Percentiles rank a stretch among this genome's conserved stretches.
Evolutionary conservation across 1,140 invertebrate species (phyloP).

Genomic region (Phocides pigmalion): DNA sequence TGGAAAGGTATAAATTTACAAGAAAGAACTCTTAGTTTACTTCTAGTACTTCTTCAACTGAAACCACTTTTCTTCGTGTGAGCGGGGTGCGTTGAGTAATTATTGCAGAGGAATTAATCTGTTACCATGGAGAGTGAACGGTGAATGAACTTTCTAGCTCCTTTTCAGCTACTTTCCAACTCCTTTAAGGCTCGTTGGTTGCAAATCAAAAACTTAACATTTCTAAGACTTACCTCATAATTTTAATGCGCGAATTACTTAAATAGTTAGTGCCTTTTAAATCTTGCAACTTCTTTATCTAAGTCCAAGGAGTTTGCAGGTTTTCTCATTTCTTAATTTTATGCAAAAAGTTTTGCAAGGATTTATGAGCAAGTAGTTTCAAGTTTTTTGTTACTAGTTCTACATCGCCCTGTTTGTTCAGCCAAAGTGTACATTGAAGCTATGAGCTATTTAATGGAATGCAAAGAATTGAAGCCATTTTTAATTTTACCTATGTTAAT

Average conservation of each 20-base stretch:
- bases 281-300: conserved; percentile 26
- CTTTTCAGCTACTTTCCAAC: background rate
- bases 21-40: background rate
- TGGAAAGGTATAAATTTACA: background rate
- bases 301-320: conserved; percentile 8
- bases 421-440: too few species aligned
- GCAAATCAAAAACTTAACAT: conserved; percentile 22
- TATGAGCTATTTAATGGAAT: too few species aligned
- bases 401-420: too few species aligned
- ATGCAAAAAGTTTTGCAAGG: conserved; percentile 7
- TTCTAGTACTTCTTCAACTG: background rate
- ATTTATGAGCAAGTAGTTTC: too few species aligned
- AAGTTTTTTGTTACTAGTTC: too few species aligned
- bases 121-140: background rate
- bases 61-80: background rate
- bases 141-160: background rate
- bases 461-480: too few species aligned
- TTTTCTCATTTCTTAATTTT: conserved; percentile 16
- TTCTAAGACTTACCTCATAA: conserved; percentile 10
- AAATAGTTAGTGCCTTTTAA: conserved; percentile 24
- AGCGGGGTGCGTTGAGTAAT: background rate
- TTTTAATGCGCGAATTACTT: conserved; percentile 13
- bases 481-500: too few species aligned
- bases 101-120: conserved; percentile 2
- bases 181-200: background rate